Base-by-base conservation (phyloP, 1,140 invertebrate genomes). In the Temnothorax curvispinosus region DNA sequence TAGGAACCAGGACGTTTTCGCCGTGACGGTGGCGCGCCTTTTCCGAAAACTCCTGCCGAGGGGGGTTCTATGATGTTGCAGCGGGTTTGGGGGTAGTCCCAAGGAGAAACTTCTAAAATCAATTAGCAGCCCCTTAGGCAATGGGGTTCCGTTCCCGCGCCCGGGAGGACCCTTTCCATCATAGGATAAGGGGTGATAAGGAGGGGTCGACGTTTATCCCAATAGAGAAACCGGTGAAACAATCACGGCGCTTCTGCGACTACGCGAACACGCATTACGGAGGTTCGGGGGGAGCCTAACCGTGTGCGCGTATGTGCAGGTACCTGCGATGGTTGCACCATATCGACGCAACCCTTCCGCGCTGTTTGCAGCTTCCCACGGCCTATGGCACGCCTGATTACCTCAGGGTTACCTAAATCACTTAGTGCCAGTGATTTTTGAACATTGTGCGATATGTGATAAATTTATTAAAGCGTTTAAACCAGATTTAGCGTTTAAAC, bases 101-200 rank as follows among this genome's bases (percentile, higher is more conserved):
- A 82, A 84, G 88, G 75, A 91, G 90, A 85, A 92, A 92, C 90
- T 92, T 91, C 91, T 90, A 91, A 92, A 92, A 92, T 92, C 91
- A 92, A 92, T 92, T 92, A 92, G 91, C 90, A 92, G 88, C 91
- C 91, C 90, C 91, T 92, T 90, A 90, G 90, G 90, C 90, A 32
- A 87, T 90, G 88, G 91, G 88, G 91, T 84, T 90, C 87, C 87
- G 85, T 87, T 91, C 80, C 87, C 87, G 89, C 87, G 89, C 77
- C 72, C 85, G 85, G 85, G 60, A 89, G 76, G 87, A 90, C 87
- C 85, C 88, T 88, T 81, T 91, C 67, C 85, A 71, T 90, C 88
- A 89, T 88, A 87, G 80, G 88, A 90, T 88, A 90, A 91, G 91
- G 91, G 86, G 74, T 81, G 88, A 91, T 89, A 89, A 91, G 90